phyloP scores from a whole-genome alignment of 1,140 invertebrate species.

The Eupeodes corollae region DNA sequence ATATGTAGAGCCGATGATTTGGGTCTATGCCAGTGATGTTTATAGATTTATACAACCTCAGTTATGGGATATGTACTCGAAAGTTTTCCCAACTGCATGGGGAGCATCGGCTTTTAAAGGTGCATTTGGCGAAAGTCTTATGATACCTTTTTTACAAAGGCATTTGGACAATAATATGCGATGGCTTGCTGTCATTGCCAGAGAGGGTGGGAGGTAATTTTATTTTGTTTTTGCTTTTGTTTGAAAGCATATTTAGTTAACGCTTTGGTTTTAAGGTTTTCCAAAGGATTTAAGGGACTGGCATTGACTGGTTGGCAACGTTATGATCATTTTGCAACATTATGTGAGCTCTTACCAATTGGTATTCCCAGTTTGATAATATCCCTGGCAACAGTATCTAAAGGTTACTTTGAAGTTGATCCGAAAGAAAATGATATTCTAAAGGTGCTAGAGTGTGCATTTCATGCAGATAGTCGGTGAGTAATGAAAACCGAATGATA shows the following conservation, averaged over 20 bases:
- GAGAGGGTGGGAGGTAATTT: conserved; percentile 26
- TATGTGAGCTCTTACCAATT: conserved; percentile 83
- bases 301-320: conserved; percentile 71
- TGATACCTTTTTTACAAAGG: conserved; percentile 53
- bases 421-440: conserved; percentile 42
- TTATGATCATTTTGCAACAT: conserved; percentile 80
- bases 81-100: conserved; percentile 82
- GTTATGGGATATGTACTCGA: conserved; percentile 68
- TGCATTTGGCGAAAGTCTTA: conserved; percentile 67
- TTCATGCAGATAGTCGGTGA: conserved; percentile 27
- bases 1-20: conserved; percentile 78
- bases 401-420: conserved; percentile 50
- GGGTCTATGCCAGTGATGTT: conserved; percentile 59
- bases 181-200: conserved; percentile 56
- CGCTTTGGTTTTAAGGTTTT: conserved; percentile 32
- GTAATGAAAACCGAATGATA: too few relatives aligned
- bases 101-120: conserved; percentile 45
- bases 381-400: conserved; percentile 46
- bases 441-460: conserved; percentile 45
- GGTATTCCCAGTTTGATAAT: conserved; percentile 65
- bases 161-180: conserved; percentile 60
- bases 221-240: background rate
- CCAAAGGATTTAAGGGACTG: conserved; percentile 50
- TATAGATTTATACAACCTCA: conserved; percentile 40
- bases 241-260: background rate